Base-by-base conservation (phyloP, 2,888 invertebrate species). In the Eupelmus urozonus region DNA sequence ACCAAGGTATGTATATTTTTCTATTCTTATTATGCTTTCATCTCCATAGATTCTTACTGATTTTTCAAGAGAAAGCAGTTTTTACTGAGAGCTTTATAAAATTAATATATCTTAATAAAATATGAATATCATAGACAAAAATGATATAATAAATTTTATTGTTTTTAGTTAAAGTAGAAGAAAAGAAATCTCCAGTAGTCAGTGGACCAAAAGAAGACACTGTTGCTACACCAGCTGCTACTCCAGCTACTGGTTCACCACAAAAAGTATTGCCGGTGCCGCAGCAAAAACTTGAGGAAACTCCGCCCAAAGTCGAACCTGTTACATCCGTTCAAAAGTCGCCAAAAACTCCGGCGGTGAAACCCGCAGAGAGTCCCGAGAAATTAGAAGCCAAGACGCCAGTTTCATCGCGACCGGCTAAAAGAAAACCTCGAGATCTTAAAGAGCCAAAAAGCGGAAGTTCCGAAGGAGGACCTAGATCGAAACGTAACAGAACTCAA, bases 401-500 rank as follows among this genome's bases (percentile, higher is more conserved):
- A 16, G 62, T 78, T 5, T 75, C 80, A 57, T 72, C 51, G 53
- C 76, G 67, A 87, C 88, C 82, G 25, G 85, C 84, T 18, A 89
- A 89, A 75, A 85, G 89, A 80, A 89, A 87, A 82, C 85, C 87
- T 16, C 85, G 87, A 75, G 90, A 90, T 80, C 42, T 89, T 80
- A 87, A 89, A 59, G 89, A 89, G 76, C 82, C 86, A 27, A 88
- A 88, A 67, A 84, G 84, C 16, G 74, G 78, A 23, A 49, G 73
- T 7, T 88, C 82, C 4, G 90, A 88, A 20, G 90, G 88, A 73
- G 90, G 89, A 16, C 88, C 90, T 66, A 90, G 90, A 85, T 90
- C 91, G 18, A 93, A 93, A 85, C 89, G 93, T 82, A 91, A 91
- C 80, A 90, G 93, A 71, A 92, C 92, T 25, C 93, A 93, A 90